These are phyloP conservation scores for Bombus sylvicola DNA, from an alignment of 1,140 invertebrate genomes.

Conservation along the genomic window DNA sequence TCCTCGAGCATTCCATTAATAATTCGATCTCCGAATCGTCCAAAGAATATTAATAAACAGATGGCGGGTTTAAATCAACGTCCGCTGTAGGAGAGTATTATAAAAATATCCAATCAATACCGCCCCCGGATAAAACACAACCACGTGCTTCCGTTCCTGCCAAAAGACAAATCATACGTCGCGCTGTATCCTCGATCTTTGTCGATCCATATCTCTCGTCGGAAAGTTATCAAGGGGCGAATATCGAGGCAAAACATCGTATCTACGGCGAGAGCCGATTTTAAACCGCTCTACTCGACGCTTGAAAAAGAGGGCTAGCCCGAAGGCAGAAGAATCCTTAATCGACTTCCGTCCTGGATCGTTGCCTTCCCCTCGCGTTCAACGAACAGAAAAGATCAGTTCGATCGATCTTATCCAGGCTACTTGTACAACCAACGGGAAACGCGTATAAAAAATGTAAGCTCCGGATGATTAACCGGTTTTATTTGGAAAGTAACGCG, in stretches of 20 bases:
- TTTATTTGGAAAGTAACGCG: neutral
- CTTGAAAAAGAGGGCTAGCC: constrained; percentile 22
- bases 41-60: no score
- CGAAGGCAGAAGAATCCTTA: neutral
- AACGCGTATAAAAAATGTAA: neutral
- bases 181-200: neutral
- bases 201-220: neutral
- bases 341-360: neutral
- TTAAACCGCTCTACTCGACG: neutral
- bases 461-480: neutral
- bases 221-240: neutral
- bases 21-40: neutral
- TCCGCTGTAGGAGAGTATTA: neutral
- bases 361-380: neutral
- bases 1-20: neutral
- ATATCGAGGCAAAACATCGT: neutral
- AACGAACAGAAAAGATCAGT: neutral
- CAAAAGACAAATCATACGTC: neutral
- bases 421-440: neutral
- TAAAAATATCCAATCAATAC: neutral
- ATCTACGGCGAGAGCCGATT: neutral
- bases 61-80: no score
- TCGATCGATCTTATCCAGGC: neutral
- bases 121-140: neutral
- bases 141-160: neutral